phyloP scores from a whole-genome alignment of 2,113 vertebrate species.

The Cottus gobio region DNA sequence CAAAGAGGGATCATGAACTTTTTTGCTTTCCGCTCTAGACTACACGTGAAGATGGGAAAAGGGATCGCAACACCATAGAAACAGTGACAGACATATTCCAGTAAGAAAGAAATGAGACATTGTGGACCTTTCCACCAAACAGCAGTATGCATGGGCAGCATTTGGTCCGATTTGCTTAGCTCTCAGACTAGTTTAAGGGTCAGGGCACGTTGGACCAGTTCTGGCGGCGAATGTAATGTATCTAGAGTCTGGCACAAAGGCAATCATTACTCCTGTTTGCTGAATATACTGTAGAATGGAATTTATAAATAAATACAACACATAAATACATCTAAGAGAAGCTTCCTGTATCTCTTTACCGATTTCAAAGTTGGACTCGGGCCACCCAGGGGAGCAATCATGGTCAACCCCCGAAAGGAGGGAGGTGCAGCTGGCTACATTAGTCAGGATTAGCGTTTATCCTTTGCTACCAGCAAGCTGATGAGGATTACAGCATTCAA shows the following conservation, averaged over 20 bases:
- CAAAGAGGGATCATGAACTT: constrained; percentile 11
- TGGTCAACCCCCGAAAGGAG: constrained; percentile 21
- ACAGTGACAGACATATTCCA: neutral
- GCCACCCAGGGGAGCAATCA: constrained; percentile 30
- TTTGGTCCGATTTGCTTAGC: neutral
- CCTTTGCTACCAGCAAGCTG: constrained; percentile 56
- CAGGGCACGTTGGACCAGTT: neutral
- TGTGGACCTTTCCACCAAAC: neutral
- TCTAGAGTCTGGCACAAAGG: neutral
- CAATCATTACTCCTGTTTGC: neutral
- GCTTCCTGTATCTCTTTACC: constrained; percentile 4
- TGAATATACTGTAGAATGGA: neutral
- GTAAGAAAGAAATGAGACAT: neutral
- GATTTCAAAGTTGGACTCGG: constrained; percentile 22
- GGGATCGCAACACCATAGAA: neutral
- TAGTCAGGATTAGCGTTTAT: constrained; percentile 74
- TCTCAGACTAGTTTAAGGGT: neutral
- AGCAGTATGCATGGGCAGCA: neutral
- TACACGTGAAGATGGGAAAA: neutral
- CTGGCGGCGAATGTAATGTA: neutral
- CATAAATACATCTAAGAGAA: neutral
- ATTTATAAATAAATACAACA: neutral
- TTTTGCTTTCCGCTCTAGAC: neutral
- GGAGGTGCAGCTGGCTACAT: constrained; percentile 69
- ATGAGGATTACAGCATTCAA: constrained; percentile 60